These are phyloP conservation scores for Etia nguti DNA, from an alignment of 2,113 vertebrate genomes.

Conservation along the genomic window DNA sequence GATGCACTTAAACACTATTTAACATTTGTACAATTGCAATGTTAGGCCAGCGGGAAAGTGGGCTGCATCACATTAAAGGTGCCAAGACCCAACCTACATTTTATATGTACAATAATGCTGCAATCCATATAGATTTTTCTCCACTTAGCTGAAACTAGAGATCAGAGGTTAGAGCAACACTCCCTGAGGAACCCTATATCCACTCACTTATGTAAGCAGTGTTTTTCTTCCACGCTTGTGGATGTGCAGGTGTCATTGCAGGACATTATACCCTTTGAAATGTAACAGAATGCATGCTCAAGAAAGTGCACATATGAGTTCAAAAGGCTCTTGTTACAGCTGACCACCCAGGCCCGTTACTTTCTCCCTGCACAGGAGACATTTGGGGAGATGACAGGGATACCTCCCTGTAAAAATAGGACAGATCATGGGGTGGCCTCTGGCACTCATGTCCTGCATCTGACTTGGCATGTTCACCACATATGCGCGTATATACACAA, in stretches of 20 bases:
- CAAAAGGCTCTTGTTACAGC: slow-evolving; percentile 53
- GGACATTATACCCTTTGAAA: not conserved
- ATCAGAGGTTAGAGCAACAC: not conserved
- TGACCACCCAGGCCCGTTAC: slow-evolving; percentile 33
- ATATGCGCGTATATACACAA: not conserved
- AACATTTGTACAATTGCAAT: not conserved
- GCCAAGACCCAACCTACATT: not conserved
- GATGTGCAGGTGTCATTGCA: not conserved
- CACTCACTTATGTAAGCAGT: slow-evolving; percentile 12
- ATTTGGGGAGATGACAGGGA: slow-evolving; percentile 40
- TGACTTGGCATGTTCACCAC: slow-evolving; percentile 18
- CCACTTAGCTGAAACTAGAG: not conserved
- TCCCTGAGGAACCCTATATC: not conserved
- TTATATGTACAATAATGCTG: not conserved
- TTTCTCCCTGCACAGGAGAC: slow-evolving; percentile 38
- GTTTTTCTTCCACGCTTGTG: not conserved
- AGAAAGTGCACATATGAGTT: not conserved
- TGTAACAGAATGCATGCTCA: not conserved
- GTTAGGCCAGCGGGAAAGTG: not conserved
- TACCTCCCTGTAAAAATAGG: slow-evolving; percentile 70
- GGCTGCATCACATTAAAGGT: not conserved
- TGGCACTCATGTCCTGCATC: slow-evolving; percentile 56
- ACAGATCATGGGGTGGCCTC: slow-evolving; percentile 42
- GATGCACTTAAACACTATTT: not conserved
- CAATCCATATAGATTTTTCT: not conserved